Evolutionary conservation across 2,113 vertebrate genomes (phyloP), one percentile per base, ranked within the genome.

Genomic region (Caretta caretta): DNA sequence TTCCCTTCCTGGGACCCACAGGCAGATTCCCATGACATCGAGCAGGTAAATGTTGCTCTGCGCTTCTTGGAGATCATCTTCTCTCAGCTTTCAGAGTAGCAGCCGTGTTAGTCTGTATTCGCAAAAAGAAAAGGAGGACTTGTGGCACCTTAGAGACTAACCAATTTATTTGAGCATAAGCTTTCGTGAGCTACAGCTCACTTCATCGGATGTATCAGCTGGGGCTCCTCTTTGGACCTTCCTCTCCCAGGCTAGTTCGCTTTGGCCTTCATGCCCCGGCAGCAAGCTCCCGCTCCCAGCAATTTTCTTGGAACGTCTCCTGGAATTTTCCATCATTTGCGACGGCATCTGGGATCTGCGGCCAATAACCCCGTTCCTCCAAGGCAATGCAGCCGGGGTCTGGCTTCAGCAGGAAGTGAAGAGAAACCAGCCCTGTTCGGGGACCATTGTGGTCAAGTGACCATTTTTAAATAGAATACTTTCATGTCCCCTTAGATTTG

Each of bases 311-410:
- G 97, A 97, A 94, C 0, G 0, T 92, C 93, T 96, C 96, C 93
- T 95, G 97, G 97, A 97, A 97, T 97, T 96, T 97, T 93, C 94
- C 89, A 87, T 93, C 82, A 1, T 97, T 96, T 95, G 90, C 90
- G 90, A 95, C 96, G 13, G 88, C 97, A 87, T 94, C 96, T 96
- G 97, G 89, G 95, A 92, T 50, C 24, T 0, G 89, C 92, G 89
- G 97, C 95, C 96, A 97, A 96, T 91, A 96, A 83, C 93, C 92
- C 94, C 17, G 0, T 93, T 97, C 96, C 95, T 95, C 94, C 96
- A 5, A 11, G 91, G 79, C 93, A 87, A 81, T 92, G 90, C 91
- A 96, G 93, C 96, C 88, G 89, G 87, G 92, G 50, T 79, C 92
- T 92, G 94, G 90, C 93, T 95, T 87, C 83, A 75, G 88, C 13